phyloP scores from a whole-genome alignment of 37 sponge, comb jelly and placozoan species.

The Corticium candelabrum region DNA sequence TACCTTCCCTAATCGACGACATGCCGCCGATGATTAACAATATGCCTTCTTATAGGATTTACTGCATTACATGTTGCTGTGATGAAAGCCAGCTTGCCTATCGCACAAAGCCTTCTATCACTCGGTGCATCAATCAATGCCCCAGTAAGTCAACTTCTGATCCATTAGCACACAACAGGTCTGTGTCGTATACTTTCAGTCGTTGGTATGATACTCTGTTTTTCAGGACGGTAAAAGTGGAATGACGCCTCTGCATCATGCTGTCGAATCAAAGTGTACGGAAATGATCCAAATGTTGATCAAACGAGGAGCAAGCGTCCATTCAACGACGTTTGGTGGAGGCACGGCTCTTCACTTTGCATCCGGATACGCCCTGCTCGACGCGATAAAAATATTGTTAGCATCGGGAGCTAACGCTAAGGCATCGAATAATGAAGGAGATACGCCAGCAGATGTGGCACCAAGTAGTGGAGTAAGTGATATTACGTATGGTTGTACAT shows the following conservation, averaged over 20 bases:
- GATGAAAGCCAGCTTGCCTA: not conserved
- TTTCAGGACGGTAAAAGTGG: slow-evolving; percentile 10
- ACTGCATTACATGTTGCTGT: not conserved
- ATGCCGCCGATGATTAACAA: not conserved
- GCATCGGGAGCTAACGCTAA: not conserved
- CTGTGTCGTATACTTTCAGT: no score
- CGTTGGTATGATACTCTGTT: not conserved
- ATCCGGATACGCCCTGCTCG: not conserved
- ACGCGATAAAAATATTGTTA: not conserved
- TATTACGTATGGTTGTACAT: no score
- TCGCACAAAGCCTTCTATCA: not conserved
- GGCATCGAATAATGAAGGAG: not conserved
- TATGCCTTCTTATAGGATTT: not conserved
- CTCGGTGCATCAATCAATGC: not conserved
- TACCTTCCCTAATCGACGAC: no score
- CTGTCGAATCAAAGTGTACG: not conserved
- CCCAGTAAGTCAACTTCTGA: not conserved
- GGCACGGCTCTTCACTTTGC: slow-evolving; percentile 6
- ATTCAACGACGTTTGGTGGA: not conserved
- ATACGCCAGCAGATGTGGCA: not conserved
- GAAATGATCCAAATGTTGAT: not conserved
- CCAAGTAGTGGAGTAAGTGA: not conserved
- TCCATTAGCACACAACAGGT: no score
- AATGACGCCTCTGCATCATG: not conserved
- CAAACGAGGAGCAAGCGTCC: not conserved